Evolutionary conservation across 2,797 vertebrate species (phyloP), one percentile per base, ranked within the genome.

Genomic region (Choloepus didactylus): DNA sequence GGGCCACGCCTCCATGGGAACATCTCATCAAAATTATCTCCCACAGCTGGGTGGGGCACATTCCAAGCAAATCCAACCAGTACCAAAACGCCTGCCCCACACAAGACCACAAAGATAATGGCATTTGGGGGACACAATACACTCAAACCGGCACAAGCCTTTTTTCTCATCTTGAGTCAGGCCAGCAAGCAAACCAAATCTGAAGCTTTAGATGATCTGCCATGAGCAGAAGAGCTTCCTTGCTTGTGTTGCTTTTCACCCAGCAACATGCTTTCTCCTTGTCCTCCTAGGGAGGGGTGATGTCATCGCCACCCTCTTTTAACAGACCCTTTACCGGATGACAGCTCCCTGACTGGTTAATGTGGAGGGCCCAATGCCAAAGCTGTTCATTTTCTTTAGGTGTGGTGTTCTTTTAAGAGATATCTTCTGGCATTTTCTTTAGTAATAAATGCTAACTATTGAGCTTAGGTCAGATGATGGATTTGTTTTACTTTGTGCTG

Each of bases 401-500:
- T 35, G 2, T 54, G 15, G 6, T 44, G 1, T 12, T 79, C 31
- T 95, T 51, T 85, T 38, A 41, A 89, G 49, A 23, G 7, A 3
- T 51, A 3, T 82, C 69, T 82, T 67, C 44, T 88, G 16, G 11
- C n/a, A 60, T 94, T 81, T 94, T 83, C 59, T 80, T 86, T 67
- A 60, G 31, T 90, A 73, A 23, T 89, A 59, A 54, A 14, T 84
- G 27, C 18, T 51, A 80, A 49, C 9, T 29, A 1, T 66, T 73
- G 44, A 56, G 29, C 54, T 96, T 38, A 19, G 21, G 66, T 81
- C 49, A 66, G 49, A 77, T 90, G 56, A 49, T 14, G 18, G 12
- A 29, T 76, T 66, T 76, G 44, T 80, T 84, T 88, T 81, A n/a
- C 56, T 75, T 51, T 89, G 81, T 73, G 18, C 38, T 44, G 25